Percentiles rank a stretch among this genome's conserved stretches.
Conservation (phyloP, 2,888 invertebrate genomes). For the Luffia ferchaultella region DNA sequence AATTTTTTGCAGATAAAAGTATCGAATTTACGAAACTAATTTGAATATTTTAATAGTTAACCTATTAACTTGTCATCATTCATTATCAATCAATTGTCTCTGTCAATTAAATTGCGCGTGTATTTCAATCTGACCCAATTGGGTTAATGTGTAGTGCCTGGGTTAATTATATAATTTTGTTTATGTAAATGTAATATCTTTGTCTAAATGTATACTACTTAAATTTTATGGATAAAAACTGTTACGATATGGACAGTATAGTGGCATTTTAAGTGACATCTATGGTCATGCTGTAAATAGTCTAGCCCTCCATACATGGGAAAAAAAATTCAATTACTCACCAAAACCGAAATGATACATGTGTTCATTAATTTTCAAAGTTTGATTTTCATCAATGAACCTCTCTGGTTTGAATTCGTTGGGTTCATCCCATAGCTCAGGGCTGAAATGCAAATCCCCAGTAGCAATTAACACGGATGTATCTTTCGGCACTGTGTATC, state of each 20-base stretch:
- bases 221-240: not conserved
- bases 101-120: too few species aligned
- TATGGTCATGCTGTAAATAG: not conserved
- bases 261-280: not conserved
- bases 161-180: not conserved
- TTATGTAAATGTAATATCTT: not conserved
- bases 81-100: too few species aligned
- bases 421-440: conserved; percentile 64
- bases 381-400: conserved; percentile 64
- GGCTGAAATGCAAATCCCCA: conserved; percentile 59
- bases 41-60: too few species aligned
- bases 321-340: conserved; percentile 28
- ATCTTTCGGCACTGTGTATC: conserved; percentile 50
- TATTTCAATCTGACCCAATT: too few species aligned
- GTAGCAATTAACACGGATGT: conserved; percentile 62
- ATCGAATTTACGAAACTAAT: not conserved
- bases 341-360: conserved; percentile 74
- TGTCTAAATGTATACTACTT: not conserved
- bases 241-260: not conserved
- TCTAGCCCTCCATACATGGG: not conserved
- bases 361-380: conserved; percentile 57
- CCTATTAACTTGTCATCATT: too few species aligned
- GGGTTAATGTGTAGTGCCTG: not conserved
- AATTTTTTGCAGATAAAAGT: not conserved
- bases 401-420: conserved; percentile 68